Evolutionary conservation across 2,888 invertebrate species (phyloP).

Genomic region (Ormyrus labotus): DNA sequence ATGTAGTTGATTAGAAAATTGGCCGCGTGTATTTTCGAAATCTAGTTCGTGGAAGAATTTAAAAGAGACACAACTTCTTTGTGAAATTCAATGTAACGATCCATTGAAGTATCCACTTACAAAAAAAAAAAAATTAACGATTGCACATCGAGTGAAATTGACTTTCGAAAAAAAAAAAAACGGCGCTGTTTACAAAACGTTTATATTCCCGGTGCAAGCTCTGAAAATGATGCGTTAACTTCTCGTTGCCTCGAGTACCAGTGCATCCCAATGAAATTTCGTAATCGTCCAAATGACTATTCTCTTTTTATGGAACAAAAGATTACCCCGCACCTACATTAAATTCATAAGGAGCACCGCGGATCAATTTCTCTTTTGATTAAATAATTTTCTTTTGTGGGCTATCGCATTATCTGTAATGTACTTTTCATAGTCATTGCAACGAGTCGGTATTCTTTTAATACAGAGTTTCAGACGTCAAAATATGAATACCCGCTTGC

Average conservation of each 20-base stretch:
- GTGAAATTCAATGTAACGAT: neutral
- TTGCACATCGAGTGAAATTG: too few relatives aligned
- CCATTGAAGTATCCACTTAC: neutral
- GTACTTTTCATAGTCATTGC: conserved; percentile 20
- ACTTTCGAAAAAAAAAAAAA: too few relatives aligned
- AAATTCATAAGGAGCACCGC: neutral
- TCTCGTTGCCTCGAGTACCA: too few relatives aligned
- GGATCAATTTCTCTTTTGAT: neutral
- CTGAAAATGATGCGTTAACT: too few relatives aligned
- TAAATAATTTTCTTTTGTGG: conserved; percentile 18
- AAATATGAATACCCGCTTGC: conserved; percentile 12
- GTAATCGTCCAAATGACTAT: conserved; percentile 6
- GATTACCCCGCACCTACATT: conserved; percentile 7
- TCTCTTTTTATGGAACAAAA: conserved; percentile 26
- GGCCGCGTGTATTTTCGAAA: neutral
- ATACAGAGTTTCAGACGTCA: neutral
- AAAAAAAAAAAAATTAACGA: too few relatives aligned
- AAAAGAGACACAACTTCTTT: too few relatives aligned
- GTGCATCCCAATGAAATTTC: neutral
- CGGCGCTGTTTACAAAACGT: too few relatives aligned
- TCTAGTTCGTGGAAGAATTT: neutral
- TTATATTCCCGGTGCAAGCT: too few relatives aligned
- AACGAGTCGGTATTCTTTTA: conserved; percentile 6
- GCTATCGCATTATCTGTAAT: too few relatives aligned
- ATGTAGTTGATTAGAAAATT: too few relatives aligned